A percentile compares a stretch with the other conserved stretches of the same genome.
These are phyloP conservation scores for Scaptomyza tumidula DNA, from an alignment of 2,888 invertebrate species.

Conservation along the genomic window DNA sequence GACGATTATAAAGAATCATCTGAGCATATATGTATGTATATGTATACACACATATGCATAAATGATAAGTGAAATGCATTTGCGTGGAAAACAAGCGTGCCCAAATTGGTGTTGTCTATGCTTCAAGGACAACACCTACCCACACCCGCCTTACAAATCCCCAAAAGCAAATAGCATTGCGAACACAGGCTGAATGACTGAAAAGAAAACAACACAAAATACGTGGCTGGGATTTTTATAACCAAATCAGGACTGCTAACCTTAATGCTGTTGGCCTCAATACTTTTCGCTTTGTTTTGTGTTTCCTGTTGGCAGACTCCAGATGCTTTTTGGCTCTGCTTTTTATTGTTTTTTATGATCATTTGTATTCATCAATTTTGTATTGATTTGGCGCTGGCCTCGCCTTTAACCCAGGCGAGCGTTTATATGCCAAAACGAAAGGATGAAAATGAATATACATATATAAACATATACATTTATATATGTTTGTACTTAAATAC, in stretches of 20 bases:
- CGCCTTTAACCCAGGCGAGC: conserved; percentile 13
- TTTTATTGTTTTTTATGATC: conserved; percentile 81
- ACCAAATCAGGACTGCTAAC: conserved; percentile 69
- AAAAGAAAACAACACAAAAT: conserved; percentile 31
- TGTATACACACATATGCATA: conserved; percentile 49
- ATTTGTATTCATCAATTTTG: conserved; percentile 80
- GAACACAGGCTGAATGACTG: neutral
- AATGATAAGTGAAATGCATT: conserved; percentile 65
- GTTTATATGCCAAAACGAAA: conserved; percentile 63
- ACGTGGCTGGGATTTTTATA: conserved; percentile 77
- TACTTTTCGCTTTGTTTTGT: conserved; percentile 18
- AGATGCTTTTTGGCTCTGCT: conserved; percentile 73
- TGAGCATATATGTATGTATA: conserved; percentile 4
- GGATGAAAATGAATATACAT: conserved; percentile 53
- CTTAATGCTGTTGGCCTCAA: conserved; percentile 26
- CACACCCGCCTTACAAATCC: neutral
- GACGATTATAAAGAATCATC: conserved; percentile 47
- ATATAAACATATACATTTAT: neutral
- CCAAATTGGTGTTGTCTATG: conserved; percentile 23
- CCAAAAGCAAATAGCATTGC: conserved; percentile 26
- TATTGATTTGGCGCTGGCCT: conserved; percentile 62
- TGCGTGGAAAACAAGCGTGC: conserved; percentile 39
- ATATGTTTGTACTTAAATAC: neutral
- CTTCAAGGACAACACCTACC: conserved; percentile 20
- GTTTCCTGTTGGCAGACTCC: conserved; percentile 44